Percentiles rank a stretch among this genome's conserved stretches.
Conservation (phyloP, 92 coral and sea anemone species). For the Paramuricea clavata region DNA sequence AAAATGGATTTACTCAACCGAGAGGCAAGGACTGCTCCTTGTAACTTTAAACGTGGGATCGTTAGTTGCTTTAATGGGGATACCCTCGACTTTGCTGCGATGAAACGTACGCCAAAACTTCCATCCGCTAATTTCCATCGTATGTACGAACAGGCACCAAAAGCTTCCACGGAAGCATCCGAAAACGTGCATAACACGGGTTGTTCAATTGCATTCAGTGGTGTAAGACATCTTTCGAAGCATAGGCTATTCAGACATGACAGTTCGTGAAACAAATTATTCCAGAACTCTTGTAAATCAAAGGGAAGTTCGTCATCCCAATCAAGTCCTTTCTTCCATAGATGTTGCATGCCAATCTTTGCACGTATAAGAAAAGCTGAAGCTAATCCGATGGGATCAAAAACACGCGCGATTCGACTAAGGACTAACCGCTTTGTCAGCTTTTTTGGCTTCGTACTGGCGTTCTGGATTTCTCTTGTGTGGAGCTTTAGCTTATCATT, state of each 20-base stretch:
- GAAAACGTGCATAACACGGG: slow-evolving; percentile 45
- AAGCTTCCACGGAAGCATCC: slow-evolving; percentile 51
- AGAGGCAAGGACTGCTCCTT: too few relatives aligned
- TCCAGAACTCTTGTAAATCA: slow-evolving; percentile 11
- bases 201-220: slow-evolving; percentile 27
- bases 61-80: too few relatives aligned
- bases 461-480: neutral
- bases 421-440: slow-evolving; percentile 33
- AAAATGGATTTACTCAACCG: too few relatives aligned
- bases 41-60: too few relatives aligned
- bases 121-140: slow-evolving; percentile 42
- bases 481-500: neutral
- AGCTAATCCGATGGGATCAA: slow-evolving; percentile 61
- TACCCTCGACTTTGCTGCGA: too few relatives aligned
- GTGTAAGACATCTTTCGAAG: slow-evolving; percentile 38
- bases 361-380: slow-evolving; percentile 44
- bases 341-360: slow-evolving; percentile 40
- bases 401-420: slow-evolving; percentile 53
- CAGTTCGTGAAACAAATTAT: slow-evolving; percentile 37
- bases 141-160: slow-evolving; percentile 57
- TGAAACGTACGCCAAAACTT: neutral
- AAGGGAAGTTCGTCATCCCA: slow-evolving; percentile 55
- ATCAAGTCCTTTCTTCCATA: slow-evolving; percentile 50
- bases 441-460: neutral
- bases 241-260: neutral